Percentiles rank a stretch among this genome's conserved stretches.
These are phyloP conservation scores for Rhizoglyphus robini DNA, from an alignment of 1,140 invertebrate species.

Conservation along the genomic window DNA sequence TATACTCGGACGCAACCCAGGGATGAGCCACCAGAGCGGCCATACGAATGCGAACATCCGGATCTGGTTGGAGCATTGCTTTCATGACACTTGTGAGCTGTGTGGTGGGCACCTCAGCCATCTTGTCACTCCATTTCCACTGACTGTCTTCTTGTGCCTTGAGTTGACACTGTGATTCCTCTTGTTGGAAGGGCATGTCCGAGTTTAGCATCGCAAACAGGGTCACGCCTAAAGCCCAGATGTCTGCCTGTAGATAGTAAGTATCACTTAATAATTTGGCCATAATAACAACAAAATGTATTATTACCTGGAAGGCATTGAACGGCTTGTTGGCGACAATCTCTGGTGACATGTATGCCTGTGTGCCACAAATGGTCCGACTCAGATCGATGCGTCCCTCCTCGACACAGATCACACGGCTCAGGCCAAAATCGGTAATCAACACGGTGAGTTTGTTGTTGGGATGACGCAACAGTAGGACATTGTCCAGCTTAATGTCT, in stretches of 20 bases:
- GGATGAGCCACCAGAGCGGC: not conserved
- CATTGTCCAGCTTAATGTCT: constrained; percentile 96
- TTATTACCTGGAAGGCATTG: constrained; percentile 6
- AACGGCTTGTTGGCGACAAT: constrained; percentile 48
- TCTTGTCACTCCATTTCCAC: not conserved
- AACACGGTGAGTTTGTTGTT: not conserved
- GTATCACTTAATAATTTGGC: no score
- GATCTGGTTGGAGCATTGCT: constrained; percentile 7
- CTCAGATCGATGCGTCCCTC: constrained; percentile 51
- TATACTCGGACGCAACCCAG: constrained; percentile 2
- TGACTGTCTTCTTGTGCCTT: not conserved
- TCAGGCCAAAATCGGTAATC: constrained; percentile 12
- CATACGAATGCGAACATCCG: not conserved
- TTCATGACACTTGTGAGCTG: not conserved
- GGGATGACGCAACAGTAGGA: constrained; percentile 46
- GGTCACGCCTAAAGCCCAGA: not conserved
- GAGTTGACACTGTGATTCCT: not conserved
- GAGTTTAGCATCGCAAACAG: not conserved
- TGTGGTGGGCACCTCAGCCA: not conserved
- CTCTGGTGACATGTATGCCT: constrained; percentile 94
- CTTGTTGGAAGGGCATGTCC: not conserved
- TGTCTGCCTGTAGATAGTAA: not conserved
- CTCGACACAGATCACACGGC: not conserved
- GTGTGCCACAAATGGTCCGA: constrained; percentile 93
- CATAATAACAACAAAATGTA: no score